Percentiles rank a stretch among this genome's conserved stretches.
Evolutionary conservation across 1,140 invertebrate genomes (phyloP).

Genomic region (Micrasema longulum): DNA sequence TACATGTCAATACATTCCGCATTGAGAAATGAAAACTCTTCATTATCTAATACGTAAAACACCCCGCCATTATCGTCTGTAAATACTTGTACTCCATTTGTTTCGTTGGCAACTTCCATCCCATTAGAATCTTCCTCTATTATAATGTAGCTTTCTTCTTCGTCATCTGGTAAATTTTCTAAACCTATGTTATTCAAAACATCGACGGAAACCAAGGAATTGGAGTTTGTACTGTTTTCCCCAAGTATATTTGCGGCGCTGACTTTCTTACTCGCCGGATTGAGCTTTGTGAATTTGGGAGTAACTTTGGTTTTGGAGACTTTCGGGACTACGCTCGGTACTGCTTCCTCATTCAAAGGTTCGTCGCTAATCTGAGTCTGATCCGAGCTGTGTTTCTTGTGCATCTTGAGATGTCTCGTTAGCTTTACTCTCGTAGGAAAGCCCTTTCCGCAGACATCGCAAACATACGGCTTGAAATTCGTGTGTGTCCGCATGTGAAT

Average conservation of each 20-base stretch:
- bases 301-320: conserved; percentile 28
- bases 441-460: conserved; percentile 63
- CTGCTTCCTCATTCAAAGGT: background rate
- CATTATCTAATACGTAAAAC: conserved; percentile 37
- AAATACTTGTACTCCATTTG: conserved; percentile 36
- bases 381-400: conserved; percentile 7
- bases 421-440: conserved; percentile 43
- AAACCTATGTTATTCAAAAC: conserved; percentile 7
- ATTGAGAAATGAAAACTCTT: conserved; percentile 23
- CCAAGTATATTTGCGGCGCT: background rate
- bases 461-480: conserved; percentile 71
- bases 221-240: background rate
- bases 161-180: conserved; percentile 27
- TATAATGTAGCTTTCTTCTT: conserved; percentile 45
- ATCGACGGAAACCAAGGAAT: background rate
- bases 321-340: conserved; percentile 19
- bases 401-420: conserved; percentile 42
- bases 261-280: conserved; percentile 11
- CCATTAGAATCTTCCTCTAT: conserved; percentile 38
- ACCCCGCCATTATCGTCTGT: conserved; percentile 44
- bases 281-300: conserved; percentile 36
- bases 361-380: conserved; percentile 21
- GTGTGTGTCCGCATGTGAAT: conserved; percentile 60
- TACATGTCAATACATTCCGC: background rate
- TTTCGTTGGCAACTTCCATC: conserved; percentile 6